phyloP scores from a whole-genome alignment of 2,797 vertebrate species.

The Okamejei kenojei region DNA sequence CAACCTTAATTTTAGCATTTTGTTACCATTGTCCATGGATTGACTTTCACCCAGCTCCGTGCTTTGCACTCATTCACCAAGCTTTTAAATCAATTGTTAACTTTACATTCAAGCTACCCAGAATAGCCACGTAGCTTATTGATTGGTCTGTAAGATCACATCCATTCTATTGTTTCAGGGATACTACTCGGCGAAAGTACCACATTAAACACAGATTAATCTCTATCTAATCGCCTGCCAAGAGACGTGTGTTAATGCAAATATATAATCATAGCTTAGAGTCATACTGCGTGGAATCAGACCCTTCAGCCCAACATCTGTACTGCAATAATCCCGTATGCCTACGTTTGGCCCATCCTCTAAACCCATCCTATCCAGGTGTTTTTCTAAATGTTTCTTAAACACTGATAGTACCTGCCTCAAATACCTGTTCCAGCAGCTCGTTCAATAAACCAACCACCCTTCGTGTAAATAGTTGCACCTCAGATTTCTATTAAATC shows the following conservation, averaged over 20 bases:
- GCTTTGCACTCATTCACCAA: not conserved
- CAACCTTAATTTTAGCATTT: not conserved
- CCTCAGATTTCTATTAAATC: too few species aligned
- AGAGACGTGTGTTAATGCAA: not conserved
- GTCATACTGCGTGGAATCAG: too few species aligned
- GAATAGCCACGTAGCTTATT: not conserved
- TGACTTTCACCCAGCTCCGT: not conserved
- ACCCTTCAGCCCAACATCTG: too few species aligned
- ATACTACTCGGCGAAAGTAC: not conserved
- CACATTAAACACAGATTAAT: not conserved
- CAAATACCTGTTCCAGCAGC: too few species aligned
- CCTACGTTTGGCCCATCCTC: too few species aligned
- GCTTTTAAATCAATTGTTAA: not conserved
- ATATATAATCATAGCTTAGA: not conserved
- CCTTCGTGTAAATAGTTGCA: too few species aligned
- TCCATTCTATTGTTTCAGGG: not conserved
- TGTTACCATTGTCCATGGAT: not conserved
- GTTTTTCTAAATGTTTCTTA: too few species aligned
- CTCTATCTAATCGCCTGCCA: too few species aligned
- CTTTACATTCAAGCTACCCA: not conserved
- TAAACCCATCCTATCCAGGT: too few species aligned
- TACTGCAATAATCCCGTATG: too few species aligned
- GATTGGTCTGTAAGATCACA: not conserved
- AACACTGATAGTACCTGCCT: too few species aligned
- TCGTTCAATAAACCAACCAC: too few species aligned